These are phyloP conservation scores for Myotis daubentonii DNA, from an alignment of 2,797 vertebrate genomes.

Conservation along the genomic window DNA sequence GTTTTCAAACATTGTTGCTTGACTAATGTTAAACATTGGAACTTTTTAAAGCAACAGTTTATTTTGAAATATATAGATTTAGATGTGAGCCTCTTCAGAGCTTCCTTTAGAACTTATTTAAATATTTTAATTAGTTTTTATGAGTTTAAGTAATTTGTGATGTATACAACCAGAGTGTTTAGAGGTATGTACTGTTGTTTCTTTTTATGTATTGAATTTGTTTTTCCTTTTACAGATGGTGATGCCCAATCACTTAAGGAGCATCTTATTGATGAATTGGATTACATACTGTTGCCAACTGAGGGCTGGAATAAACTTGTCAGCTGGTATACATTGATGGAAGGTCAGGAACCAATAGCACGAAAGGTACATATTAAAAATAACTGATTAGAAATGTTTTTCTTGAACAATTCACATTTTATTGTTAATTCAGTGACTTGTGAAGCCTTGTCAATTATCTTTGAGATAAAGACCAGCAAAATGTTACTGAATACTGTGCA, in stretches of 20 bases:
- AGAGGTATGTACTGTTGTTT: background rate
- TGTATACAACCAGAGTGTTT: background rate
- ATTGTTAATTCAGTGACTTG: background rate
- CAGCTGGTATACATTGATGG: constrained; percentile 97
- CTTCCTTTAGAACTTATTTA: constrained; percentile 39
- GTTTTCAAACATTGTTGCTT: background rate
- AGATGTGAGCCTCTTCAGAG: background rate
- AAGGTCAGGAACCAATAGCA: constrained; percentile 95
- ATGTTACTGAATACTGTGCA: background rate
- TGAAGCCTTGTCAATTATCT: background rate
- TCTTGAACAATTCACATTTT: constrained; percentile 36
- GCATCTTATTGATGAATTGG: constrained; percentile 98
- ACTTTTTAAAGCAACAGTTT: constrained; percentile 8
- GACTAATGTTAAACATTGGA: background rate
- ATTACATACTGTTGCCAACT: constrained; percentile 98
- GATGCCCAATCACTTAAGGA: constrained; percentile 97
- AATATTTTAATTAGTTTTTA: background rate
- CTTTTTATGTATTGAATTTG: constrained; percentile 57
- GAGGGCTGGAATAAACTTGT: constrained; percentile 99
- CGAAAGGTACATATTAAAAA: constrained; percentile 91
- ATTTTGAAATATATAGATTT: constrained; percentile 20
- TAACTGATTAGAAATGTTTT: background rate
- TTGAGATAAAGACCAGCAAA: background rate
- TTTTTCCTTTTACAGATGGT: constrained; percentile 87
- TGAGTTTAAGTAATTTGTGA: constrained; percentile 39